phyloP scores from a whole-genome alignment of 2,888 invertebrate genomes.

The Poecilus cupreus region DNA sequence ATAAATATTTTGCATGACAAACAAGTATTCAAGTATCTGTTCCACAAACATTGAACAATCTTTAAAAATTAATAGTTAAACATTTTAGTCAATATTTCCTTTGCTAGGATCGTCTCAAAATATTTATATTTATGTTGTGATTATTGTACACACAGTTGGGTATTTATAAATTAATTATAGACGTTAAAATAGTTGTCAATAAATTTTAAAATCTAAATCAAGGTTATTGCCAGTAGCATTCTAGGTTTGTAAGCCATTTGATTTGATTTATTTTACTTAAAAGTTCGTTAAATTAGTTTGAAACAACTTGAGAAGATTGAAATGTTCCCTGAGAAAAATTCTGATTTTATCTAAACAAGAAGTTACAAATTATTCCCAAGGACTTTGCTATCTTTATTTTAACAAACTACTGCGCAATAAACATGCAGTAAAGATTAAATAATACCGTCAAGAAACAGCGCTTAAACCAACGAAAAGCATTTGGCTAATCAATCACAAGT shows the following conservation, averaged over 20 bases:
- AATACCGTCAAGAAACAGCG: neutral
- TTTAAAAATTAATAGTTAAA: too few species aligned
- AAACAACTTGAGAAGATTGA: neutral
- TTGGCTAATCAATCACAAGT: neutral
- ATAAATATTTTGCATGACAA: too few species aligned
- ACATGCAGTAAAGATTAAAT: neutral
- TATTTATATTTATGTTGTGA: too few species aligned
- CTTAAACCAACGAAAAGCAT: too few species aligned
- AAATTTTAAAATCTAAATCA: neutral
- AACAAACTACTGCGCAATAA: neutral
- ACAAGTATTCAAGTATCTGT: too few species aligned
- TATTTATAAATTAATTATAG: too few species aligned
- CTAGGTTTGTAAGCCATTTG: neutral
- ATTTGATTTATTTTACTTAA: slow-evolving; percentile 1
- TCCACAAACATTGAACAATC: too few species aligned
- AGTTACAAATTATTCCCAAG: neutral
- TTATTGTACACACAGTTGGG: too few species aligned
- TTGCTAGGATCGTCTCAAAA: too few species aligned
- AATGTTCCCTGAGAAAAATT: neutral
- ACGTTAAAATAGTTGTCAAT: too few species aligned
- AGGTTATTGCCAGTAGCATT: neutral
- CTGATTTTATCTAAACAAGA: neutral
- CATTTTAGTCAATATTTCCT: too few species aligned
- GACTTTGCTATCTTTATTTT: neutral
- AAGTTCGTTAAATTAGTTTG: neutral